These are phyloP conservation scores for Puma concolor DNA, from an alignment of 2,113 vertebrate genomes.

Conservation along the genomic window DNA sequence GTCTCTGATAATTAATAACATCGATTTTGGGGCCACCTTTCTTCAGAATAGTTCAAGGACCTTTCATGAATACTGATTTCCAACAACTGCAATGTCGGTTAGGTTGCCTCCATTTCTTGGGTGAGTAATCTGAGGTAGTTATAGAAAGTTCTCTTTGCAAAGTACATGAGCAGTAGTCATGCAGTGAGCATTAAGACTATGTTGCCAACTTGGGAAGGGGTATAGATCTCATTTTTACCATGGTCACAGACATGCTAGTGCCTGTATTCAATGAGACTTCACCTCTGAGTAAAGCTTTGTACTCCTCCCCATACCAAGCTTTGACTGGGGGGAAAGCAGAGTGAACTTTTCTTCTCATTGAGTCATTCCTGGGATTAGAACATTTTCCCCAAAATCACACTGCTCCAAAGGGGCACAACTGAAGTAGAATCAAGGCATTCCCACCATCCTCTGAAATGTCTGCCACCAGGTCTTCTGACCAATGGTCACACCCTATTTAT, in stretches of 20 bases:
- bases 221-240: neutral
- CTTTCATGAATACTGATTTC: neutral
- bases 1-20: neutral
- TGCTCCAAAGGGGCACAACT: neutral
- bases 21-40: neutral
- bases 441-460: neutral
- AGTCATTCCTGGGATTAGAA: neutral
- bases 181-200: neutral
- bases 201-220: neutral
- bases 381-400: neutral
- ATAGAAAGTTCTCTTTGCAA: neutral
- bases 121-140: neutral
- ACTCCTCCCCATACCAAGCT: neutral
- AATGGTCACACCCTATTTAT: neutral
- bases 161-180: neutral
- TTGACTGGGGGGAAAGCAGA: neutral
- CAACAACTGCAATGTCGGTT: neutral
- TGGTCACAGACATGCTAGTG: neutral
- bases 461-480: neutral
- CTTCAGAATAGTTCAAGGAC: neutral
- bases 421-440: neutral
- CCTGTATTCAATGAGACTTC: neutral
- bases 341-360: neutral
- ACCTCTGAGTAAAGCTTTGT: neutral
- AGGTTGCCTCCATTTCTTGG: neutral